Evolutionary conservation across 2,888 invertebrate genomes (phyloP).

Genomic region (Aricia artaxerxes): DNA sequence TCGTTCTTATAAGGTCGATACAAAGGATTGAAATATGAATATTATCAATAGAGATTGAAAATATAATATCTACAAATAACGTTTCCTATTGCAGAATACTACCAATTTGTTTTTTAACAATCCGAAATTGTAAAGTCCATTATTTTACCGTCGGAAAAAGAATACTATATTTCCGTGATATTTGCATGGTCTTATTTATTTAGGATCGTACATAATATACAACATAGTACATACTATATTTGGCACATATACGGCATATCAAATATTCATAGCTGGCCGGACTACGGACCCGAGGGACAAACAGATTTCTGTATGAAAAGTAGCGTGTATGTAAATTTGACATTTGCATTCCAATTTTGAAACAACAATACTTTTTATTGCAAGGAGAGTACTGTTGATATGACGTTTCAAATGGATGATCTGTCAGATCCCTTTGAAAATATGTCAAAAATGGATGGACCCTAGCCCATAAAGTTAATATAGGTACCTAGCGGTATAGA

Average conservation of each 20-base stretch:
- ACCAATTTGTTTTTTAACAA: too few species aligned
- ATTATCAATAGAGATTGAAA: too few species aligned
- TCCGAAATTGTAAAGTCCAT: not conserved
- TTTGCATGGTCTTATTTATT: constrained; percentile 2
- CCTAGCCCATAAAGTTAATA: too few species aligned
- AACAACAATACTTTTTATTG: constrained; percentile 9
- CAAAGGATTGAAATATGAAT: too few species aligned
- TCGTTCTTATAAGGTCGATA: too few species aligned
- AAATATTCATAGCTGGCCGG: constrained; percentile 35
- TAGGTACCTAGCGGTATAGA: too few species aligned
- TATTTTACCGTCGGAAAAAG: not conserved
- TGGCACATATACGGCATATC: constrained; percentile 31
- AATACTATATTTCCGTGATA: not conserved
- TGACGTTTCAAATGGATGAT: too few species aligned
- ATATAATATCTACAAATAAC: too few species aligned
- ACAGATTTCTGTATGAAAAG: constrained; percentile 30
- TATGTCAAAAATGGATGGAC: too few species aligned
- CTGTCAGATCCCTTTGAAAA: too few species aligned
- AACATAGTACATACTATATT: not conserved
- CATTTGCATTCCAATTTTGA: constrained; percentile 29
- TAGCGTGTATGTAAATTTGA: constrained; percentile 27
- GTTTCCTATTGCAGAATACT: too few species aligned
- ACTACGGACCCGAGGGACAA: not conserved
- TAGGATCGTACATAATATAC: not conserved
- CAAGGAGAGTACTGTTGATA: not conserved